A percentile compares a stretch with the other conserved stretches of the same genome.
These are phyloP conservation scores for Paralichthys olivaceus DNA, from an alignment of 2,113 vertebrate species.

Conservation along the genomic window DNA sequence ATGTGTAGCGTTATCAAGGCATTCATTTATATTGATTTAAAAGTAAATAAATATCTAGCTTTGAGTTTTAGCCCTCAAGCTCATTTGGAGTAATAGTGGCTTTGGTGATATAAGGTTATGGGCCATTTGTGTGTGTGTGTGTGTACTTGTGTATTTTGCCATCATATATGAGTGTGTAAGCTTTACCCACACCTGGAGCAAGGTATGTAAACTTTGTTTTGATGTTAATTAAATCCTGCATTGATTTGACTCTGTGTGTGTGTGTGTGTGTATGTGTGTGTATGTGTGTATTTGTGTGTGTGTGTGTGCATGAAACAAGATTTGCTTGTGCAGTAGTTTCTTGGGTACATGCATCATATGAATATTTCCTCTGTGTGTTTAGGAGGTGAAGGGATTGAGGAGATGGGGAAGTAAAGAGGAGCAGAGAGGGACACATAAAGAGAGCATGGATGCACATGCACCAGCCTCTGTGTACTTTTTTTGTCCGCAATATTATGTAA, in stretches of 20 bases:
- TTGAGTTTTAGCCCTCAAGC: constrained; percentile 22
- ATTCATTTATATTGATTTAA: constrained; percentile 4
- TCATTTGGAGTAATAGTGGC: constrained; percentile 29
- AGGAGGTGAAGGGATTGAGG: constrained; percentile 16
- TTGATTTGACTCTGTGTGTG: constrained; percentile 41
- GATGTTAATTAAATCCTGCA: constrained; percentile 58
- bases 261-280: constrained; percentile 19
- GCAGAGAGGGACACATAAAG: constrained; percentile 14
- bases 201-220: constrained; percentile 52
- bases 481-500: constrained; percentile 73
- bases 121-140: constrained; percentile 17
- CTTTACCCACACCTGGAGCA: constrained; percentile 48
- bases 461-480: constrained; percentile 39
- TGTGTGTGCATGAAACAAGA: constrained; percentile 35
- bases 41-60: background rate
- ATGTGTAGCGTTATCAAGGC: background rate
- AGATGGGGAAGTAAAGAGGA: constrained; percentile 7
- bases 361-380: constrained; percentile 20
- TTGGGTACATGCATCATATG: constrained; percentile 25
- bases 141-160: constrained; percentile 11
- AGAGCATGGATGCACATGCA: constrained; percentile 44
- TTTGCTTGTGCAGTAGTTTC: constrained; percentile 19
- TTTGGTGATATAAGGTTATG: constrained; percentile 27
- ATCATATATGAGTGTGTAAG: constrained; percentile 43
- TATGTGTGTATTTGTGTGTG: constrained; percentile 8